A percentile compares a stretch with the other conserved stretches of the same genome.
These are phyloP conservation scores for Hirudo medicinalis DNA, from an alignment of 1,140 invertebrate genomes.

Conservation along the genomic window DNA sequence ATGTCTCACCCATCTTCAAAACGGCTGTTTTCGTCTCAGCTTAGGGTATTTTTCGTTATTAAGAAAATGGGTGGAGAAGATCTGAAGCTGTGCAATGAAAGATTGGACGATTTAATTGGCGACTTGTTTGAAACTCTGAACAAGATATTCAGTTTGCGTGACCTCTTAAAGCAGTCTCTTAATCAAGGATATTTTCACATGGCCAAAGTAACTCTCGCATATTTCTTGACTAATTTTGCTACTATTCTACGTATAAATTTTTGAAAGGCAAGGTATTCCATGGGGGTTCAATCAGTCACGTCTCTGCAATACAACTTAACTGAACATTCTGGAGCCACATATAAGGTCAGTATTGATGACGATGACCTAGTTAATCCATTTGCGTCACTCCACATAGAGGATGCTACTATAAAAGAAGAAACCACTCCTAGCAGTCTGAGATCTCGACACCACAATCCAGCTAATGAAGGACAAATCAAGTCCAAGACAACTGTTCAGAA, in stretches of 20 bases:
- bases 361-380: neutral
- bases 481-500: neutral
- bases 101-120: too few relatives aligned
- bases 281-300: conserved; percentile 12
- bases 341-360: neutral
- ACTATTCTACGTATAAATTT: neutral
- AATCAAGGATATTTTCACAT: too few relatives aligned
- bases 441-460: neutral
- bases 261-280: conserved; percentile 12
- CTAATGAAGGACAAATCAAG: neutral
- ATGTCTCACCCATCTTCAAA: too few relatives aligned
- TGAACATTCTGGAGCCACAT: neutral
- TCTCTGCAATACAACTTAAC: conserved; percentile 4
- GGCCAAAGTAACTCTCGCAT: too few relatives aligned
- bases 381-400: neutral
- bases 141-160: too few relatives aligned
- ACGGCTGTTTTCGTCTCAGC: too few relatives aligned
- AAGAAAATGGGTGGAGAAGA: too few relatives aligned
- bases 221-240: too few relatives aligned
- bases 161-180: too few relatives aligned
- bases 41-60: too few relatives aligned
- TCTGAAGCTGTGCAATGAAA: too few relatives aligned
- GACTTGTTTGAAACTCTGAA: too few relatives aligned
- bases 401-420: neutral
- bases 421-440: neutral